Conservation (phyloP, 2,888 invertebrate genomes). For the Sphecodes monilicornis region DNA sequence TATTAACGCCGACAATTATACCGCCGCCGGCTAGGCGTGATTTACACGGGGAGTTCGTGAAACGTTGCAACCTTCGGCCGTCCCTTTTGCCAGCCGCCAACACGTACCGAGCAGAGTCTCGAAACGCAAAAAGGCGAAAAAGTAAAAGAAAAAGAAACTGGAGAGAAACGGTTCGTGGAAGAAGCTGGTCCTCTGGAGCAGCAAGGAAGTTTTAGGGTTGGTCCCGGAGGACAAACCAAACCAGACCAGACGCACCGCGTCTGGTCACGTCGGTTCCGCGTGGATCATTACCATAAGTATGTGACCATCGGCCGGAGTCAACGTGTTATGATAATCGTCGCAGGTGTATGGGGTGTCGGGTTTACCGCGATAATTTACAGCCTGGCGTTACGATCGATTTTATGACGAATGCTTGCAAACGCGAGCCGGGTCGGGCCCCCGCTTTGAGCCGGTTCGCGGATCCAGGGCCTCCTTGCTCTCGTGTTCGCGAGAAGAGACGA, state of each 20-base stretch:
- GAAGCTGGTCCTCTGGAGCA: not conserved
- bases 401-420: slow-evolving; percentile 37
- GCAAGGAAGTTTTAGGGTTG: slow-evolving; percentile 45
- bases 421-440: not conserved
- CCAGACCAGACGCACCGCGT: not conserved
- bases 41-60: slow-evolving; percentile 72
- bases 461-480: not conserved
- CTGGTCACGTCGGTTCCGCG: slow-evolving; percentile 16
- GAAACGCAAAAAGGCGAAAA: slow-evolving; percentile 33
- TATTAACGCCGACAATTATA: slow-evolving; percentile 78
- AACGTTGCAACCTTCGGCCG: slow-evolving; percentile 57
- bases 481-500: not conserved
- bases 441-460: no score
- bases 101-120: slow-evolving; percentile 19
- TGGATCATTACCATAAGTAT: slow-evolving; percentile 57
- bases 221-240: slow-evolving; percentile 3
- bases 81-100: slow-evolving; percentile 44
- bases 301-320: slow-evolving; percentile 28
- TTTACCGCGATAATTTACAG: slow-evolving; percentile 47
- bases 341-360: slow-evolving; percentile 40
- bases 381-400: slow-evolving; percentile 43
- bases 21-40: slow-evolving; percentile 74
- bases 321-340: slow-evolving; percentile 50
- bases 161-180: slow-evolving; percentile 56
- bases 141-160: not conserved